A percentile compares a stretch with the other conserved stretches of the same genome.
phyloP scores from a whole-genome alignment of 2,888 invertebrate species.

The Apamea monoglypha region DNA sequence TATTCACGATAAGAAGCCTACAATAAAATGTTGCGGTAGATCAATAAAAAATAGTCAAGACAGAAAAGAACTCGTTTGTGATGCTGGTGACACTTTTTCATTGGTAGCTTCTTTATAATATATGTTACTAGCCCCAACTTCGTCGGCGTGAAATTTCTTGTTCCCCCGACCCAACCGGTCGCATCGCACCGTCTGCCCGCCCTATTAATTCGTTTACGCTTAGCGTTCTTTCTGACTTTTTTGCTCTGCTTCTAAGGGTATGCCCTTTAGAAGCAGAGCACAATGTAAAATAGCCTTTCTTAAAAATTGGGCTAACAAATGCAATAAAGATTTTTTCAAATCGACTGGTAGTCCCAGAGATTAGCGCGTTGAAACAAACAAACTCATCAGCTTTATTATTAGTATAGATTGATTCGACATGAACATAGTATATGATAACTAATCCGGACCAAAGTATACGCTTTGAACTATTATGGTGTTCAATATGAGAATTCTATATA shows the following conservation, averaged over 20 bases:
- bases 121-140: neutral
- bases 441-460: neutral
- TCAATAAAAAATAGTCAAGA: neutral
- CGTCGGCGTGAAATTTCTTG: neutral
- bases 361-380: neutral
- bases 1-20: neutral
- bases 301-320: neutral
- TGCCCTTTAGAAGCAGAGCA: neutral
- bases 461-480: neutral
- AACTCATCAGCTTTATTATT: neutral
- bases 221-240: neutral
- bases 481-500: neutral
- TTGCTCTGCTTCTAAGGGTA: neutral
- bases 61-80: neutral
- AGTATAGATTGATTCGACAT: neutral
- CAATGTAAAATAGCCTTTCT: neutral
- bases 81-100: neutral
- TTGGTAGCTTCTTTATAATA: neutral
- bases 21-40: constrained; percentile 3
- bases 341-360: neutral
- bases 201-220: neutral
- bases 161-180: neutral
- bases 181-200: neutral
- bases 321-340: neutral
- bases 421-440: neutral